Conservation (phyloP, 2,888 invertebrate species). For the Plagodis pulveraria region DNA sequence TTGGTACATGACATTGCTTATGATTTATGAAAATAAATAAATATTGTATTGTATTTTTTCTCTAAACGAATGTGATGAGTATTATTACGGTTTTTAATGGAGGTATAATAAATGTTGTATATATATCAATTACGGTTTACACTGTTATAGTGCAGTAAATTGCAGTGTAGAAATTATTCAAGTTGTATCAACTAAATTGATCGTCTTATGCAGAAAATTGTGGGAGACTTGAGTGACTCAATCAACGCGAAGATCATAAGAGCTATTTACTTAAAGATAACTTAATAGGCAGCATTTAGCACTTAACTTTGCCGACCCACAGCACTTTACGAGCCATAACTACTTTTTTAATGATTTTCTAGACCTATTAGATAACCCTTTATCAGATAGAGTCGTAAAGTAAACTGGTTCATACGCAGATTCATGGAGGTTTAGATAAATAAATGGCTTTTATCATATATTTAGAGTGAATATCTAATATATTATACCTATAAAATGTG, state of each 20-base stretch:
- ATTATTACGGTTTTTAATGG: too few species aligned
- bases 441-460: too few species aligned
- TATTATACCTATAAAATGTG: too few species aligned
- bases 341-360: constrained; percentile 53
- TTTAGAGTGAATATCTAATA: too few species aligned
- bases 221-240: constrained; percentile 46
- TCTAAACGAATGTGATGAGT: too few species aligned
- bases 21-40: too few species aligned
- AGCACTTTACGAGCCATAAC: constrained; percentile 59
- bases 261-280: constrained; percentile 60
- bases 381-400: constrained; percentile 32
- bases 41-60: too few species aligned
- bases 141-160: constrained; percentile 2
- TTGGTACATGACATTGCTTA: too few species aligned
- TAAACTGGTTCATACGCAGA: constrained; percentile 22
- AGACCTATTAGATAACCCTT: constrained; percentile 40
- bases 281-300: constrained; percentile 64
- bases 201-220: constrained; percentile 48
- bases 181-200: constrained; percentile 35
- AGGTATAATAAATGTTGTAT: not conserved
- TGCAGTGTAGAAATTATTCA: constrained; percentile 8
- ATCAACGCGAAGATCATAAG: constrained; percentile 47
- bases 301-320: constrained; percentile 46
- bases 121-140: not conserved
- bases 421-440: not conserved